Conservation (phyloP, 1,140 invertebrate genomes). For the Dendrolimus punctatus region DNA sequence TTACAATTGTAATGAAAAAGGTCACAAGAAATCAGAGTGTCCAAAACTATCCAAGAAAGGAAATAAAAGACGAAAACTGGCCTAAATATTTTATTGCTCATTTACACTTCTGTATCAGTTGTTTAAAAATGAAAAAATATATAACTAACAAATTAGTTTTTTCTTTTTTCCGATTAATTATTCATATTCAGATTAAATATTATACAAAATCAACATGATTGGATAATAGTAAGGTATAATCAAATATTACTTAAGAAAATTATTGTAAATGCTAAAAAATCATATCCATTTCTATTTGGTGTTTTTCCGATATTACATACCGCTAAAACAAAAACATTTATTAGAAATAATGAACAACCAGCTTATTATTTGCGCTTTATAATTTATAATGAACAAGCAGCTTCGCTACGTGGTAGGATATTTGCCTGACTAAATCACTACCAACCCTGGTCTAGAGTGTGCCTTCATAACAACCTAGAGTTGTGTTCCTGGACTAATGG, state of each 20-base stretch:
- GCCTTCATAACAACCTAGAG: too few relatives aligned
- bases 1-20: constrained; percentile 57
- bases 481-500: too few relatives aligned
- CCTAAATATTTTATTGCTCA: constrained; percentile 9
- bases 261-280: constrained; percentile 6
- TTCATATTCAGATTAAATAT: too few relatives aligned
- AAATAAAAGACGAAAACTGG: constrained; percentile 40
- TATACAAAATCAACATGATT: constrained; percentile 12
- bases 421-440: too few relatives aligned
- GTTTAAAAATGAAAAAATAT: constrained; percentile 1
- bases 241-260: constrained; percentile 7
- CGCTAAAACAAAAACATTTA: constrained; percentile 24
- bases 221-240: constrained; percentile 5
- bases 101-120: too few relatives aligned
- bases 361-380: too few relatives aligned
- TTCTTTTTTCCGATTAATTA: neutral
- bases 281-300: too few relatives aligned
- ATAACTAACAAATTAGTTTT: constrained; percentile 1
- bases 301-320: neutral
- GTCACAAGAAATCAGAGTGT: constrained; percentile 58
- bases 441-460: too few relatives aligned
- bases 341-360: too few relatives aligned
- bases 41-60: constrained; percentile 24
- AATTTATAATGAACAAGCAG: too few relatives aligned
- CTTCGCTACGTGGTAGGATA: too few relatives aligned